Percentiles rank a stretch among this genome's conserved stretches.
These are phyloP conservation scores for Hippocampus comes DNA, from an alignment of 2,113 vertebrate genomes.

Conservation along the genomic window DNA sequence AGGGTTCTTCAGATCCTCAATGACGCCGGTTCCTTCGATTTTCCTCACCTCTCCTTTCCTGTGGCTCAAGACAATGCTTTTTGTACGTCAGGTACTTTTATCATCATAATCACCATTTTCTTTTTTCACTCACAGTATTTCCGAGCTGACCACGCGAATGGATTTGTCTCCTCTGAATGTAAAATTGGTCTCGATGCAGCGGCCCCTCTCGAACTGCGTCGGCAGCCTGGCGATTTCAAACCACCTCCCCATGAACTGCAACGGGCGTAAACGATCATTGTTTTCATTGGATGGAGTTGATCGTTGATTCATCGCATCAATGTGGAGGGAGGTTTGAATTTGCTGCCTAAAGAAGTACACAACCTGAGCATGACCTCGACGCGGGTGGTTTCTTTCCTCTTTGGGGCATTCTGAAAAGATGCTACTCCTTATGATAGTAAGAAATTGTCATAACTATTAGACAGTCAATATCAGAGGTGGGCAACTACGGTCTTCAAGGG, in stretches of 20 bases:
- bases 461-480: too few species aligned
- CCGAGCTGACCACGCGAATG: constrained; percentile 68
- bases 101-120: not conserved
- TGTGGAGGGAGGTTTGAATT: not conserved
- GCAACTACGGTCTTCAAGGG: too few species aligned
- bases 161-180: constrained; percentile 61
- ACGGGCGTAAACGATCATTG: not conserved
- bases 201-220: constrained; percentile 73
- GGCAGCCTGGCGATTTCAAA: constrained; percentile 76
- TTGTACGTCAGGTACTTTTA: not conserved
- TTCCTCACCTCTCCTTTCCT: constrained; percentile 75
- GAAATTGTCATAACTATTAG: too few species aligned
- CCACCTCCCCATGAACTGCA: constrained; percentile 77
- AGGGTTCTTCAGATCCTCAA: constrained; percentile 75
- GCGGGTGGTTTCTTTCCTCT: not conserved
- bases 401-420: not conserved
- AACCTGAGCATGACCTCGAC: not conserved
- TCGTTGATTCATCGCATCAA: not conserved
- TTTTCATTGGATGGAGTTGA: not conserved
- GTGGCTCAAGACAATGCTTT: constrained; percentile 10
- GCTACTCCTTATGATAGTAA: too few species aligned
- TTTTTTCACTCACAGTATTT: constrained; percentile 66
- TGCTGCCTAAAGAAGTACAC: not conserved
- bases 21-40: constrained; percentile 77
- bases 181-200: constrained; percentile 76